Base-by-base conservation (phyloP, 2,888 invertebrate species). In the Hypomecis punctinalis region DNA sequence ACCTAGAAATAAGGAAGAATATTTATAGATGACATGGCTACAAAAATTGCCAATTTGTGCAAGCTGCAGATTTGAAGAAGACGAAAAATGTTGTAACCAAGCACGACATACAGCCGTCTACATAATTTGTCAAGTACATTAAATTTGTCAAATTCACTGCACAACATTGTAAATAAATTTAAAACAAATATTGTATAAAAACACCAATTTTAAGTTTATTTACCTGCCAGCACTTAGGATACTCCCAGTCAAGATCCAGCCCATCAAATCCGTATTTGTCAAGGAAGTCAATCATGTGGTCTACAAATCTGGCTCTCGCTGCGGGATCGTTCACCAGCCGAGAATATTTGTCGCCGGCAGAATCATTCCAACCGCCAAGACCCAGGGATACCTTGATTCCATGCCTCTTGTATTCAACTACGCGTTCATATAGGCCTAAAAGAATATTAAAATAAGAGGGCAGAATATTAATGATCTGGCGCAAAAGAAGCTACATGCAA, bases 291-390 rank as follows among this genome's bases (percentile, higher is more conserved):
- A 98, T 78, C 0, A 95, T 95, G 74, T 98, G 96, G 5, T 94
- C 93, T 7, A 97, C 94, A 78, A 98, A 98, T 69, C 95, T 94
- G 0, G 93, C 93, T 56, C 98, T 94, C 0, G 97, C 95, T 0
- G 94, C 83, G 0, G 97, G 95, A 80, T 94, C 96, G 76, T 97
- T 96, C 0, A 97, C 98, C 33, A 98, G 85, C 65, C 96, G 94
- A 35, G 97, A 97, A 86, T 98, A 98, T 81, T 98, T 98, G 81
- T 97, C 97, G 0, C 97, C 97, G 42, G 95, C 96, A 0, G 98
- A 98, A 85, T 98, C 98, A 81, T 98, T 98, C 98, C 98, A 98
- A 3, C 98, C 98, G n/a, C 98, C 99, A 35, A 99, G 93, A 1
- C 97, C 98, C 9, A 99, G 88, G 0, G 97, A 95, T 0, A 98